Percentiles rank a stretch among this genome's conserved stretches.
Conservation (phyloP, 1,140 invertebrate species). For the Musca vetustissima region DNA sequence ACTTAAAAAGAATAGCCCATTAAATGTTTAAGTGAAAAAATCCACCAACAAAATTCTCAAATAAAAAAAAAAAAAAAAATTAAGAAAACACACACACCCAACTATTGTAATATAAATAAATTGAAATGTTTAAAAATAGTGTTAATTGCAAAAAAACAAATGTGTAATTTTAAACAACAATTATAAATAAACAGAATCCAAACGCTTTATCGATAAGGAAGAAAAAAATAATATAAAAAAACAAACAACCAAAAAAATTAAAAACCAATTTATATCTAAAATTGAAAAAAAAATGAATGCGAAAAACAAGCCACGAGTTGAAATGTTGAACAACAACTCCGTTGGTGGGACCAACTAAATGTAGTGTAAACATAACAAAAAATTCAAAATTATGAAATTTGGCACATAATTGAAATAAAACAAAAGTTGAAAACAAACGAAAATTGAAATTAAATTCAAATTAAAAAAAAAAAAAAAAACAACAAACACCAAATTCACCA, state of each 20-base stretch:
- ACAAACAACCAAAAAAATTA: no score
- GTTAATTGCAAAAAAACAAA: slow-evolving; percentile 13
- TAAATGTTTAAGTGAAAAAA: not conserved
- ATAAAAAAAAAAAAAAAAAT: not conserved
- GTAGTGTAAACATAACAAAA: not conserved
- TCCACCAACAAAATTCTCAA: not conserved
- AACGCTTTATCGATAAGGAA: slow-evolving; percentile 7
- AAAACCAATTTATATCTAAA: no score
- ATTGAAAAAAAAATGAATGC: slow-evolving; percentile 1
- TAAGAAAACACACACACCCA: not conserved
- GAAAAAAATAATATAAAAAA: not conserved
- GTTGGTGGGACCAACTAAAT: slow-evolving; percentile 2
- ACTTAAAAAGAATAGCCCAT: no score
- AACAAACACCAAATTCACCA: not conserved
- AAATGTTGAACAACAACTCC: no score
- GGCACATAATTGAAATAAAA: no score
- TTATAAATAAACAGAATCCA: slow-evolving; percentile 23
- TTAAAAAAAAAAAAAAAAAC: slow-evolving; percentile 35
- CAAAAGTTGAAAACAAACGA: slow-evolving; percentile 1
- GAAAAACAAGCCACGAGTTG: slow-evolving; percentile 7
- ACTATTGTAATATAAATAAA: not conserved
- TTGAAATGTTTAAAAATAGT: not conserved
- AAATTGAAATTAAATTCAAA: no score
- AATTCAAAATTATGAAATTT: no score
- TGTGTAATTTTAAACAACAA: slow-evolving; percentile 17